Percentiles rank a stretch among this genome's conserved stretches.
Conservation (phyloP, 2,113 vertebrate species). For the Carassius gibelio region DNA sequence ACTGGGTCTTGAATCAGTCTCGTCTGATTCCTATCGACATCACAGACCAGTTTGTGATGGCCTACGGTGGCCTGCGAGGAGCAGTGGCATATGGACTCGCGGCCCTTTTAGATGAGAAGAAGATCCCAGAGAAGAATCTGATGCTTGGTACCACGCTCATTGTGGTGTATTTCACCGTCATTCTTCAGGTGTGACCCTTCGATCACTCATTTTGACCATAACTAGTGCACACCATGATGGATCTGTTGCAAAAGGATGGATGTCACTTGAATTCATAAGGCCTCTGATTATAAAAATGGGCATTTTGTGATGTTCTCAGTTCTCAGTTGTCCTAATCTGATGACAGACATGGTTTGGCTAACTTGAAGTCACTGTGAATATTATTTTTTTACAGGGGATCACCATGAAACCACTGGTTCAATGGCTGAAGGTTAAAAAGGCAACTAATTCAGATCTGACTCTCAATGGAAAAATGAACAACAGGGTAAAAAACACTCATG, state of each 20-base stretch:
- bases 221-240: neutral
- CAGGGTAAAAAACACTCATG: constrained; percentile 74
- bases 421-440: constrained; percentile 93
- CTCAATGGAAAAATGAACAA: constrained; percentile 90
- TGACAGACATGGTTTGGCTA: neutral
- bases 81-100: constrained; percentile 93
- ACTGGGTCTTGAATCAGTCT: constrained; percentile 89
- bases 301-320: neutral
- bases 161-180: constrained; percentile 95
- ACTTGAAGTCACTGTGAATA: neutral
- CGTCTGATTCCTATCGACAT: constrained; percentile 87
- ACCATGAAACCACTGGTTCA: constrained; percentile 95
- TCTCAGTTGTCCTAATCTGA: neutral
- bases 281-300: neutral
- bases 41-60: constrained; percentile 95
- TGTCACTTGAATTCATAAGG: neutral
- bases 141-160: constrained; percentile 93
- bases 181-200: constrained; percentile 84
- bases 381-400: constrained; percentile 79
- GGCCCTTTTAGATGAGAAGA: constrained; percentile 72
- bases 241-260: too few species aligned
- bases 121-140: constrained; percentile 84
- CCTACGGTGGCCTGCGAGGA: constrained; percentile 92
- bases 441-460: constrained; percentile 76
- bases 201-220: neutral